These are phyloP conservation scores for Apamea anceps DNA, from an alignment of 2,888 invertebrate genomes.

Conservation along the genomic window DNA sequence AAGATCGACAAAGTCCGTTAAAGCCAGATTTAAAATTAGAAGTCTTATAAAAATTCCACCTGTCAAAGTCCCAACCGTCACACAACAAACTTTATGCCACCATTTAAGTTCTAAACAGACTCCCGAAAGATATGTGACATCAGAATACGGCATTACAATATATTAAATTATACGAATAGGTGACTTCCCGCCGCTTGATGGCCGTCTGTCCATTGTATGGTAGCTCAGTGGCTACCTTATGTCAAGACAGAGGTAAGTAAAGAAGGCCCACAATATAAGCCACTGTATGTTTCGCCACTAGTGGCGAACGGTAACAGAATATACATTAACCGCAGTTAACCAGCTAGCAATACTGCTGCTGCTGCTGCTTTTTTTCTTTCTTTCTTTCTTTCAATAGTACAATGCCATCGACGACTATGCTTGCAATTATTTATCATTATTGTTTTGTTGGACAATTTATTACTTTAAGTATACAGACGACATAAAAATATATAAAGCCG, in stretches of 20 bases:
- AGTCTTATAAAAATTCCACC: conserved; percentile 44
- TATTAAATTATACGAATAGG: conserved; percentile 66
- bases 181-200: conserved; percentile 67
- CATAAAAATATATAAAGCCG: too few relatives aligned
- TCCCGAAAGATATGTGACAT: conserved; percentile 60
- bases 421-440: too few relatives aligned
- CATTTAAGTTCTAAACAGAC: conserved; percentile 45
- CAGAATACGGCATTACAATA: conserved; percentile 63
- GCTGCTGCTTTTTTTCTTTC: too few relatives aligned
- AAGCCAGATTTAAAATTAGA: conserved; percentile 27
- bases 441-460: too few relatives aligned
- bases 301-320: too few relatives aligned
- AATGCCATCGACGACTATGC: too few relatives aligned
- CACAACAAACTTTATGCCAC: conserved; percentile 27
- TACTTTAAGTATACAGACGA: too few relatives aligned
- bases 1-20: background rate
- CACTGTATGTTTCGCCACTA: too few relatives aligned
- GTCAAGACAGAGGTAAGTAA: background rate
- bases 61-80: conserved; percentile 30
- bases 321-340: too few relatives aligned
- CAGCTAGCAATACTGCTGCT: too few relatives aligned
- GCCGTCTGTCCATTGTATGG: conserved; percentile 62
- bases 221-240: conserved; percentile 58
- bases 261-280: conserved; percentile 22
- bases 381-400: too few relatives aligned